Base-by-base conservation (phyloP, 2,113 vertebrate species). In the Formicarius rufipectus region DNA sequence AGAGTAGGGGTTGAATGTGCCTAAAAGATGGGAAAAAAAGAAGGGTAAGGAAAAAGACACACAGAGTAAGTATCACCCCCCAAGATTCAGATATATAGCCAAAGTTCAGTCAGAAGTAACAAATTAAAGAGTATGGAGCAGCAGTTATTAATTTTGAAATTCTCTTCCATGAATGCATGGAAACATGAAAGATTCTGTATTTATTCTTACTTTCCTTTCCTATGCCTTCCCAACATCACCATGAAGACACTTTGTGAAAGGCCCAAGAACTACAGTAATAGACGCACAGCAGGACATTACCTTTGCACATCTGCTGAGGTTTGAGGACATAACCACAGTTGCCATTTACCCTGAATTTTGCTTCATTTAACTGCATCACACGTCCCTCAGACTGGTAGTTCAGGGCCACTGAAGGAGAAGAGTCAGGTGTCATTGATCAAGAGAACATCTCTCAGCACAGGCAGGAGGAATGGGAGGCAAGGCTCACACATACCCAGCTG, bases 361-460 rank as follows among this genome's bases (percentile, higher is more conserved):
- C 98, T 96, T 99, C 98, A 95, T 99, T 99, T 95, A 99, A 93
- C 96, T 99, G 99, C 99, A 99, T 99, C 98, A 99, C 98, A 27
- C 99, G 98, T 28, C 99, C 99, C 84, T 99, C 99, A 6, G 99
- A 99, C 96, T 99, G 99, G 96, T 99, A 99, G 97, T 99, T 99
- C 30, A 99, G 97, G 31, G 99, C 99, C 96, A 99, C 99, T 99
- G 63, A 69, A 76, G 72, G 77, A 91, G 77, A 81, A 55, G 76
- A 79, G 62, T 27, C 42, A 18, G 49, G 20, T 53, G 40, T 95
- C 77, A 55, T 4, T 31, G 59, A n/a, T 22, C 7, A 44, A 66
- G 87, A 5, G 8, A 21, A 5, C 9, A 16, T 17, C 28, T 17
- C 24, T 35, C 5, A n/a, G 16, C 49, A 67, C 9, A 19, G 7